Evolutionary conservation across 2,113 vertebrate species (phyloP), one percentile per base, ranked within the genome.

Genomic region (Cyprinodon brontotheroides): DNA sequence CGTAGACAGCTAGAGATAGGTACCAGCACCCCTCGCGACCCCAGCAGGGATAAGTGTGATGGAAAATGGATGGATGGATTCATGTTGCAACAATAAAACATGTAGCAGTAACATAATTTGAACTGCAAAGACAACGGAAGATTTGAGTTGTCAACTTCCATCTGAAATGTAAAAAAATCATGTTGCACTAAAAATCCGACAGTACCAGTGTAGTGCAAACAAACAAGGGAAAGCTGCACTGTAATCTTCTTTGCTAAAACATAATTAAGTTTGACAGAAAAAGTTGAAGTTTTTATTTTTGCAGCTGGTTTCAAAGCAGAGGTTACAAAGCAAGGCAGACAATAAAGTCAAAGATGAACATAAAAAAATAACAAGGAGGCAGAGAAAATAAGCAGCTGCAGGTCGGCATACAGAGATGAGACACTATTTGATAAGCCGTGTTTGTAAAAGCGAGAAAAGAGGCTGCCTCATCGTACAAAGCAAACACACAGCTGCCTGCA

Each of bases 221-320:
- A 29, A 29, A 29, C 29, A 29, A 29, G 29, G 29, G 29, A 29
- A 29, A 29, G 29, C 29, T 29, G 29, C 29, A 29, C 29, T 29
- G 29, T 29, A 29, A 29, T 29, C 29, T 29, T 29, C 29, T 29
- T 29, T 29, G 29, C 29, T 79, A 67, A 57, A 8, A n/a, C 73
- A 59, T 38, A 65, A 79, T 85, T 78, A 70, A 66, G 78, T 59
- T 12, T 38, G 29, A 67, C 68, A 74, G 64, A 72, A 85, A 72
- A 83, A 65, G 74, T 76, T 53, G 4, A 17, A 36, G 65, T 22
- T 14, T 45, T 82, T 68, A 66, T 60, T 75, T 47, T 67, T 12
- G 65, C 65, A 72, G 65, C 68, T 61, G 38, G 9, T 61, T 29
- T 72, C 37, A 20, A 36, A 13, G 43, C 50, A 29, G 11, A 70